These are phyloP conservation scores for Xylota segnis DNA, from an alignment of 2,888 invertebrate genomes.

Conservation along the genomic window DNA sequence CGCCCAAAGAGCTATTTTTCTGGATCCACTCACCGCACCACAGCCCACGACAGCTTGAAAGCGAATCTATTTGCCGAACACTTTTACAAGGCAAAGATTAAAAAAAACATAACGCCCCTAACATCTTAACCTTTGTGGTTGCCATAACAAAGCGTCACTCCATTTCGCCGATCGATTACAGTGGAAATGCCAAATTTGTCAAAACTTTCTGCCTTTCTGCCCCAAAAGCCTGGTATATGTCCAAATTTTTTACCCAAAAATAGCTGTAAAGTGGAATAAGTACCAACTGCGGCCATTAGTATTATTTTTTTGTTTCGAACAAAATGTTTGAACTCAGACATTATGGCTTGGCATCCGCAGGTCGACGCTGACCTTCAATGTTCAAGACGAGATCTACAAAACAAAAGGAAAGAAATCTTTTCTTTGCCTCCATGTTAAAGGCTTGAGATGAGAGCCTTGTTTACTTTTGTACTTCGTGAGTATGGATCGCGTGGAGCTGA, in stretches of 20 bases:
- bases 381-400: slow-evolving; percentile 12
- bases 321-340: slow-evolving; percentile 5
- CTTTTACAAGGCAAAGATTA: neutral
- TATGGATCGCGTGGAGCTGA: neutral
- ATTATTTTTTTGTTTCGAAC: slow-evolving; percentile 1
- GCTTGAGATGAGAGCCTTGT: neutral
- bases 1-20: slow-evolving; percentile 16
- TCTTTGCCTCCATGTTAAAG: neutral
- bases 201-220: slow-evolving; percentile 7
- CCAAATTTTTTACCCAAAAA: slow-evolving; percentile 11
- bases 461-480: neutral
- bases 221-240: slow-evolving; percentile 1
- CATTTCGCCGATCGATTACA: neutral
- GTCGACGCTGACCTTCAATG: slow-evolving; percentile 12
- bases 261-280: neutral
- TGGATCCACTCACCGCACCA: slow-evolving; percentile 6
- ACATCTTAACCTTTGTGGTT: slow-evolving; percentile 21
- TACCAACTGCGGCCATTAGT: neutral
- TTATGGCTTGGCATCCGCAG: slow-evolving; percentile 3
- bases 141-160: slow-evolving; percentile 1
- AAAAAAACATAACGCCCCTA: slow-evolving; percentile 12
- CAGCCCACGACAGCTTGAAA: slow-evolving; percentile 5
- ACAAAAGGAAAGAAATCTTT: slow-evolving; percentile 8
- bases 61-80: slow-evolving; percentile 2
- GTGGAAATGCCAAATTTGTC: slow-evolving; percentile 11